Evolutionary conservation across 2,113 vertebrate species (phyloP).

Genomic region (Ginglymostoma cirratum): DNA sequence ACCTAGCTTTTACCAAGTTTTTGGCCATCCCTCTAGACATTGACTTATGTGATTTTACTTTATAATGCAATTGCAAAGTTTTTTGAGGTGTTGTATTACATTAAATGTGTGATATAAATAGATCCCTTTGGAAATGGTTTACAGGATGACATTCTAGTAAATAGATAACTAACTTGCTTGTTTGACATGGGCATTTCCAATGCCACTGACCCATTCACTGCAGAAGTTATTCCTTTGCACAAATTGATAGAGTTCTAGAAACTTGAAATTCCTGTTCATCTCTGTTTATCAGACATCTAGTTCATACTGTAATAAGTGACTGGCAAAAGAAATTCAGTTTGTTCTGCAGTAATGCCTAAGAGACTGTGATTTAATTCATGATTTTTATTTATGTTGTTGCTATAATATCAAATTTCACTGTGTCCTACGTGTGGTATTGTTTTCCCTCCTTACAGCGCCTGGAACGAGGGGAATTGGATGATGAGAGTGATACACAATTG

Average conservation of each 20-base stretch:
- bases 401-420: not conserved
- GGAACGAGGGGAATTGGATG: constrained; percentile 41
- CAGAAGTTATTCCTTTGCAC: not conserved
- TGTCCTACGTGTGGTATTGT: not conserved
- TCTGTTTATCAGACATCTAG: not conserved
- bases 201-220: not conserved
- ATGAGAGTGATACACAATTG: constrained; percentile 19
- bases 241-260: not conserved
- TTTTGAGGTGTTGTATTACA: no score
- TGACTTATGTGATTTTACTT: no score
- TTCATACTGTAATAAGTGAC: not conserved
- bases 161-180: not conserved
- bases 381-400: not conserved
- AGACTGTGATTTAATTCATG: not conserved
- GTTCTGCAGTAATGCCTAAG: not conserved
- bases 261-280: not conserved
- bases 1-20: no score
- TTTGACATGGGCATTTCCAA: not conserved
- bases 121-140: not conserved
- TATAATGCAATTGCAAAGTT: no score
- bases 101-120: no score
- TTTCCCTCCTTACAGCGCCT: constrained; percentile 41
- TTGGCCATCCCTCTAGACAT: no score
- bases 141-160: not conserved
- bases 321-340: not conserved